Base-by-base conservation (phyloP, 2,797 vertebrate genomes). In the Moxostoma hubbsi region DNA sequence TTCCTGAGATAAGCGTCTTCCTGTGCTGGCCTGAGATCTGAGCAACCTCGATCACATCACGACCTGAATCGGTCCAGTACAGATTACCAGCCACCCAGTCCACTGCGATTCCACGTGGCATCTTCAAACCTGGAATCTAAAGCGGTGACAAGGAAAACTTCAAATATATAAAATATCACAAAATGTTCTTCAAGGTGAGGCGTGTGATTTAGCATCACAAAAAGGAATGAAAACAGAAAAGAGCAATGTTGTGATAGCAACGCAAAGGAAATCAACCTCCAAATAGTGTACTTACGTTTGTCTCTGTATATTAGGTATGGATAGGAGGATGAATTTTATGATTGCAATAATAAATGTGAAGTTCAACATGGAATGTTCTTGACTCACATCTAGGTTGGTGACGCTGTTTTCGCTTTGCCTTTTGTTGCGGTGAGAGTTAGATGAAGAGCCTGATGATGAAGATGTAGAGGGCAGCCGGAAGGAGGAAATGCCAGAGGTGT, bases 11-110 rank as follows among this genome's bases (percentile, higher is more conserved):
- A 73, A 99, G 94, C 0, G 98, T 99, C 92, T 98, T 99, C 88
- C 95, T 95, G 73, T 98, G 93, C 85, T 96, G 96, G 13, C 98
- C 98, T 0, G 96, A 96, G 92, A 98, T 96, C 85, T 98, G 97
- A 0, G 97, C 97, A 87, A 99, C 98, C 86, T 99, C 97, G 0
- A 99, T 98, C 9, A 99, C 98, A 0, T 99, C 97, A 0, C 98
- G 93, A 61, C 97, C 98, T 0, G 97, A 97, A 89, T 99, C 98
- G 0, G 98, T 99, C 98, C 98, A 99, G 92, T 99, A 99, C 79
- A 99, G 93, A 83, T 99, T 99, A 36, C 95, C 96, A 0, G 97
- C 97, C 49, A 99, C 97, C 98, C 98, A 99, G 89, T 99, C 98
- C 0, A 99, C 92, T 1, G 98, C 98, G 0, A 99, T 97, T 3